These are phyloP conservation scores for Pangasius mekongensis DNA, from an alignment of 2,797 vertebrate genomes.

Conservation along the genomic window DNA sequence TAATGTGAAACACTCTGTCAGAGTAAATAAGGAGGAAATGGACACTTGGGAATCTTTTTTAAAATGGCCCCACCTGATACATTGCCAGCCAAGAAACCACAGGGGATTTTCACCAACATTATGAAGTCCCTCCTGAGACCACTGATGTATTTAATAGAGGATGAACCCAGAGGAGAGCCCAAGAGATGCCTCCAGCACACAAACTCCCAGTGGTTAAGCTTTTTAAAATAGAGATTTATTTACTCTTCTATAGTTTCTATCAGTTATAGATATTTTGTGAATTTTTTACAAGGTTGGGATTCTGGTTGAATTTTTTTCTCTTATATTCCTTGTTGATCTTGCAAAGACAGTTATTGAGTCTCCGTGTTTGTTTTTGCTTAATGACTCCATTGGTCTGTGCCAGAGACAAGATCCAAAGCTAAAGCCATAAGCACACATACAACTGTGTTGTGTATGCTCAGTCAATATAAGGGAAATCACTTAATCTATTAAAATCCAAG, in stretches of 20 bases:
- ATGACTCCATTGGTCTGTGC: background rate
- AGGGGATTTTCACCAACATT: slow-evolving; percentile 37
- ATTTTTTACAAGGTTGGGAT: background rate
- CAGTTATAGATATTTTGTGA: background rate
- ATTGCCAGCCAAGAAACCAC: slow-evolving; percentile 30
- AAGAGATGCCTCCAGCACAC: slow-evolving; percentile 6
- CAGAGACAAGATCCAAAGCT: background rate
- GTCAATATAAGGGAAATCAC: background rate
- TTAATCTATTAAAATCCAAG: background rate
- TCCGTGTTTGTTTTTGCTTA: background rate
- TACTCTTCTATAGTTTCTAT: background rate
- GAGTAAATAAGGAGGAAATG: slow-evolving; percentile 30
- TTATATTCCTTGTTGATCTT: background rate
- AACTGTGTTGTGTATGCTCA: background rate
- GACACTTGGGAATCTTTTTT: slow-evolving; percentile 25
- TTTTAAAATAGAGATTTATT: slow-evolving; percentile 31
- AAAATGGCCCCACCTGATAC: slow-evolving; percentile 21
- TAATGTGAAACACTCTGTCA: slow-evolving; percentile 6
- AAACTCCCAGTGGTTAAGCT: slow-evolving; percentile 9
- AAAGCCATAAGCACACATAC: background rate
- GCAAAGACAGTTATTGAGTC: background rate
- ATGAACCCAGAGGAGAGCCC: slow-evolving; percentile 22
- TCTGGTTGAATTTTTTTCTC: background rate
- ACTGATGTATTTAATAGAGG: slow-evolving; percentile 43
- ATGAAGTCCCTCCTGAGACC: slow-evolving; percentile 49